phyloP scores from a whole-genome alignment of 2,797 vertebrate species.

The Chiropotes sagulatus region DNA sequence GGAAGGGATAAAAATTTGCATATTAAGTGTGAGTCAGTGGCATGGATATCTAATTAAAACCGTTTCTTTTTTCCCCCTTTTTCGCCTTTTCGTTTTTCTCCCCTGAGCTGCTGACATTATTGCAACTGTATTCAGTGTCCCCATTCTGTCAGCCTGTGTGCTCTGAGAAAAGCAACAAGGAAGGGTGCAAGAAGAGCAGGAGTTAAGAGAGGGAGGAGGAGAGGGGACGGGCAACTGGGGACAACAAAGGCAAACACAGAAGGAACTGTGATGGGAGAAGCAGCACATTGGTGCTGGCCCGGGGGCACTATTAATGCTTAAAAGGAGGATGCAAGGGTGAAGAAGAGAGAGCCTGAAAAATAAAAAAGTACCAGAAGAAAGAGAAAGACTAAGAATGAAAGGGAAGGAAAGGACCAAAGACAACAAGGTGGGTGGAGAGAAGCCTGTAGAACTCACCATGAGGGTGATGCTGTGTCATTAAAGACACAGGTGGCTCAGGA shows the following conservation, averaged over 20 bases:
- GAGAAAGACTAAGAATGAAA: neutral
- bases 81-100: slow-evolving; percentile 71
- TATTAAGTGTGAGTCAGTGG: slow-evolving; percentile 79
- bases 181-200: neutral
- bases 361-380: neutral
- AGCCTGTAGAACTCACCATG: neutral
- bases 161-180: slow-evolving; percentile 58
- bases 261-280: neutral
- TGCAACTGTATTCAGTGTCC: slow-evolving; percentile 77
- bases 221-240: neutral
- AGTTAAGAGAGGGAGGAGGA: neutral
- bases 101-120: slow-evolving; percentile 75
- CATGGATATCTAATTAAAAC: slow-evolving; percentile 81
- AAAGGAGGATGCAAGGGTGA: neutral
- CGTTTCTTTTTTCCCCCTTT: slow-evolving; percentile 36
- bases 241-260: neutral
- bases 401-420: neutral
- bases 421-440: neutral
- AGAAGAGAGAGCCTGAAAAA: neutral
- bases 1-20: slow-evolving; percentile 77
- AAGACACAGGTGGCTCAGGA: neutral
- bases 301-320: neutral
- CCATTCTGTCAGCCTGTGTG: slow-evolving; percentile 81
- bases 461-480: neutral
- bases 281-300: neutral